Conservation (phyloP, 2,888 invertebrate genomes). For the Drosophila kambysellisi region DNA sequence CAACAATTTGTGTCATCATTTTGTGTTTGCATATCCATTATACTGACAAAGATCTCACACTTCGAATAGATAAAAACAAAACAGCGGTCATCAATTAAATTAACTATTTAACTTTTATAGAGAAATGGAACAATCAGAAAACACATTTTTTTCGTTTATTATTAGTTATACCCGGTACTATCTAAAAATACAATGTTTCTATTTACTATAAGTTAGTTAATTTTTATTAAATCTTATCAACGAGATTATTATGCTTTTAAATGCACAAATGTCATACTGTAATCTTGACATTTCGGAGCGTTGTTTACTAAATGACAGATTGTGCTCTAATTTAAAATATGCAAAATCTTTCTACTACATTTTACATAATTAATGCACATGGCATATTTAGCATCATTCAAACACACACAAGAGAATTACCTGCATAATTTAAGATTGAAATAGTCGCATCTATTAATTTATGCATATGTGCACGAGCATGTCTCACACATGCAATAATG, state of each 20-base stretch:
- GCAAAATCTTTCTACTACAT: slow-evolving; percentile 4
- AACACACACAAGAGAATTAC: slow-evolving; percentile 10
- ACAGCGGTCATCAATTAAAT: neutral
- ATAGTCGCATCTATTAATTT: slow-evolving; percentile 49
- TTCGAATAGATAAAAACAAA: neutral
- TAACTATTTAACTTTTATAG: neutral
- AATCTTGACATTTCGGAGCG: neutral
- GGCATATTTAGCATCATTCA: slow-evolving; percentile 7
- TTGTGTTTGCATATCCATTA: neutral
- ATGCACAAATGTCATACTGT: neutral
- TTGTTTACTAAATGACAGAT: neutral
- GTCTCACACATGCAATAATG: slow-evolving; percentile 15
- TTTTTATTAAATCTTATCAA: neutral
- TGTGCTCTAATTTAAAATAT: slow-evolving; percentile 8
- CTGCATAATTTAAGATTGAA: slow-evolving; percentile 28
- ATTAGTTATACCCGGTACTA: neutral
- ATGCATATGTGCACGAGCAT: slow-evolving; percentile 43
- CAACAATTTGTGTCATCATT: neutral
- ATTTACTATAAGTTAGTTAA: neutral
- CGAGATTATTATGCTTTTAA: neutral
- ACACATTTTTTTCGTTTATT: neutral
- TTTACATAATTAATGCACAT: slow-evolving; percentile 16
- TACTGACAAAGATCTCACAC: neutral
- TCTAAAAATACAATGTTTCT: neutral
- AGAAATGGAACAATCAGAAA: neutral